phyloP scores from a whole-genome alignment of 2,113 vertebrate species.

The Spilogale gracilis region DNA sequence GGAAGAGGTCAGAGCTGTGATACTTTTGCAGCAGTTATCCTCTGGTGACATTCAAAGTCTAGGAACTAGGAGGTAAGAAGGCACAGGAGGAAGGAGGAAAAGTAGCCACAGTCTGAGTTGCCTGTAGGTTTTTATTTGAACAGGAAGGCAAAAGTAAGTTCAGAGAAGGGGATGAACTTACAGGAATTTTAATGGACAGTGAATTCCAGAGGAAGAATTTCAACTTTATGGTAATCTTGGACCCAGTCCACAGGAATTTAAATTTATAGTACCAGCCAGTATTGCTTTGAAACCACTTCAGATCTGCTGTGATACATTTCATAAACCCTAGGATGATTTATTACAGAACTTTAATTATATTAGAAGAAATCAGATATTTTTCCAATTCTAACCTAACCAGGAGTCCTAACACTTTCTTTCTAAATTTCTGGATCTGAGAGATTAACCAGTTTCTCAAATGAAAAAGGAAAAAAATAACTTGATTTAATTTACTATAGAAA shows the following conservation, averaged over 20 bases:
- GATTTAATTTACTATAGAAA: not conserved
- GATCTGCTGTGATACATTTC: not conserved
- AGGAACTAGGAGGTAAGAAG: not conserved
- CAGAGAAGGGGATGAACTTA: not conserved
- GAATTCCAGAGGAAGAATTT: conserved; percentile 29
- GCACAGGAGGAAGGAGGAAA: not conserved
- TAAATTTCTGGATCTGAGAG: conserved; percentile 25
- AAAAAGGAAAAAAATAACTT: not conserved
- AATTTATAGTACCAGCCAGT: not conserved
- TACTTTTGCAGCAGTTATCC: not conserved
- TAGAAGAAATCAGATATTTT: not conserved
- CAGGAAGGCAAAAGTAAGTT: not conserved
- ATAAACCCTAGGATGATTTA: not conserved
- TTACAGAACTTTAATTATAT: conserved; percentile 14
- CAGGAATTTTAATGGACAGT: not conserved
- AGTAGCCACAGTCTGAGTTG: not conserved
- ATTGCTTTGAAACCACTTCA: not conserved
- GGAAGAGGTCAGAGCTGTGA: not conserved
- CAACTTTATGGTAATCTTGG: not conserved
- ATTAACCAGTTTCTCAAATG: conserved; percentile 27
- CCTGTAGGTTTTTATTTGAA: not conserved
- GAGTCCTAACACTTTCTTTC: not conserved
- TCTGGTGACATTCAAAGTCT: not conserved
- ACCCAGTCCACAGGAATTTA: not conserved
- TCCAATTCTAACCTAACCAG: not conserved